These are phyloP conservation scores for Zele albiditarsus DNA, from an alignment of 2,888 invertebrate genomes.

Conservation along the genomic window DNA sequence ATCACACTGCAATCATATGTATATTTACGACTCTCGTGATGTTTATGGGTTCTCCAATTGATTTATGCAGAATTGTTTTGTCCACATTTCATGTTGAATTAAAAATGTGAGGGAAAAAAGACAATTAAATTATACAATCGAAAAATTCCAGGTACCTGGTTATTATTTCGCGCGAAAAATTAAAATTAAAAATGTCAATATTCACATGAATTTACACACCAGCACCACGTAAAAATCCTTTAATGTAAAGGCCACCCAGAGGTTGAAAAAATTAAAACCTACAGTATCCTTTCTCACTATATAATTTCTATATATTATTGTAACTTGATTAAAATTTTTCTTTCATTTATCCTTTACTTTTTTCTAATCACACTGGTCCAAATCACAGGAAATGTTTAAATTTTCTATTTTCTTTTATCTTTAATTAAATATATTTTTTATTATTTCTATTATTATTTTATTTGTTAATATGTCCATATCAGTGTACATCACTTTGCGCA, in stretches of 20 bases:
- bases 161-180: constrained; percentile 46
- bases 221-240: not conserved
- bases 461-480: not conserved
- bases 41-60: constrained; percentile 16
- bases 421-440: not conserved
- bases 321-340: not conserved
- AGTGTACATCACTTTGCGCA: constrained; percentile 22
- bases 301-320: not conserved
- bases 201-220: constrained; percentile 16
- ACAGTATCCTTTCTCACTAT: not conserved
- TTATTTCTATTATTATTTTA: too few species aligned
- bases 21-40: not conserved
- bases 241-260: not conserved
- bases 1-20: not conserved
- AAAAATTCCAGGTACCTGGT: constrained; percentile 49
- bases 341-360: not conserved
- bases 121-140: not conserved
- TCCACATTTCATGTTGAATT: not conserved
- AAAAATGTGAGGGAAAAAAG: not conserved
- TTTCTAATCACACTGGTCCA: not conserved
- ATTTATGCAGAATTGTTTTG: not conserved
- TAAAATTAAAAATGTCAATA: not conserved
- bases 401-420: not conserved
- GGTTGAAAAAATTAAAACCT: not conserved
- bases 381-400: constrained; percentile 29